Evolutionary conservation across 2,888 invertebrate genomes (phyloP).

Genomic region (Leptopilina drosophilae): DNA sequence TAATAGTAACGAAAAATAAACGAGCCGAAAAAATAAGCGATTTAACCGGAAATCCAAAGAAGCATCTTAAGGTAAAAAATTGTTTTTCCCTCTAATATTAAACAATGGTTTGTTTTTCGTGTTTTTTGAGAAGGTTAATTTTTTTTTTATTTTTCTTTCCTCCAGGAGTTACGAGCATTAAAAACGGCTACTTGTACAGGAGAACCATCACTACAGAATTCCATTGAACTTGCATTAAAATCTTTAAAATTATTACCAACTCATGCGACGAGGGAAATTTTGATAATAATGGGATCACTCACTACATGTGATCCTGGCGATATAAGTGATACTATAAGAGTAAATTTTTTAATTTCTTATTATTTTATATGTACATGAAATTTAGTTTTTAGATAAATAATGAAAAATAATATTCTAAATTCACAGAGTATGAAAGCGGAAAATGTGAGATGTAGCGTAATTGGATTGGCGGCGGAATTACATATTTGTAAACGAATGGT

Average conservation of each 20-base stretch:
- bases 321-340: constrained; percentile 89
- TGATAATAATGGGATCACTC: constrained; percentile 94
- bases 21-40: constrained; percentile 95
- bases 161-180: constrained; percentile 77
- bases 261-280: constrained; percentile 96
- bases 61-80: constrained; percentile 83
- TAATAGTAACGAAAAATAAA: constrained; percentile 94
- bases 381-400: constrained; percentile 65
- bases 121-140: constrained; percentile 15
- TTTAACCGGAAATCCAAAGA: constrained; percentile 90
- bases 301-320: constrained; percentile 98
- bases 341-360: constrained; percentile 63
- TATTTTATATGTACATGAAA: too few species aligned
- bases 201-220: constrained; percentile 98
- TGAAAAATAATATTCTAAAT: constrained; percentile 65
- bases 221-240: constrained; percentile 91
- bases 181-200: constrained; percentile 86
- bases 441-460: constrained; percentile 94
- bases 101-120: constrained; percentile 28
- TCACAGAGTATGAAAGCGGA: constrained; percentile 84
- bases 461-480: constrained; percentile 97
- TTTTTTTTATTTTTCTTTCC: constrained; percentile 37
- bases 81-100: background rate
- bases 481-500: constrained; percentile 92
- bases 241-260: constrained; percentile 92